Evolutionary conservation across 2,113 vertebrate genomes (phyloP).

Genomic region (Cynoglossus semilaevis): DNA sequence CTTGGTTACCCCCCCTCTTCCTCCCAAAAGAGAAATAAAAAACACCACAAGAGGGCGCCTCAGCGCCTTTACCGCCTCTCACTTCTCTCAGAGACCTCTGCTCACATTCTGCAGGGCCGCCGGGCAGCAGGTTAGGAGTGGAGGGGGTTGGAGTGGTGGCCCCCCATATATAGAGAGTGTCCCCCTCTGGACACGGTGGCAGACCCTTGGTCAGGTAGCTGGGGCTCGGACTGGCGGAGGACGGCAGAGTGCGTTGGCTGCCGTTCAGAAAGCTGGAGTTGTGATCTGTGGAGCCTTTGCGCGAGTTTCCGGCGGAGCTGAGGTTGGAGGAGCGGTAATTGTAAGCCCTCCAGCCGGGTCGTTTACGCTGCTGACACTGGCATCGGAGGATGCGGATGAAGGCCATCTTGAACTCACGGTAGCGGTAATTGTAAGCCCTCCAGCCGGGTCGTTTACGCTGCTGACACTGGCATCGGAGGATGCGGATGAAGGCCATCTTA

Average conservation of each 20-base stretch:
- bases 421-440: constrained; percentile 83
- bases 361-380: constrained; percentile 84
- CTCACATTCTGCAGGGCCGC: constrained; percentile 63
- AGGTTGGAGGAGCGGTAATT: constrained; percentile 86
- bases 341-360: constrained; percentile 82
- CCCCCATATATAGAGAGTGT: constrained; percentile 77
- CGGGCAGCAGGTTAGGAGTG: constrained; percentile 71
- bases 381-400: constrained; percentile 91
- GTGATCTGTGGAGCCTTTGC: constrained; percentile 83
- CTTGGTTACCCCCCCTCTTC: constrained; percentile 36
- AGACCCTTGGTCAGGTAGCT: constrained; percentile 78
- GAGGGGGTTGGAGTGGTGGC: constrained; percentile 41
- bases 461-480: constrained; percentile 88
- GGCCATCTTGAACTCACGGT: constrained; percentile 96
- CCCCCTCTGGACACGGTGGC: constrained; percentile 77
- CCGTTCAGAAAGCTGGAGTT: constrained; percentile 84
- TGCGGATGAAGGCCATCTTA: constrained; percentile 93
- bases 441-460: constrained; percentile 81
- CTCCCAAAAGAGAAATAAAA: constrained; percentile 64
- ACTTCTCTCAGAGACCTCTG: constrained; percentile 26
- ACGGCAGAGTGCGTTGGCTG: constrained; percentile 86
- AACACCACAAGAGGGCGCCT: constrained; percentile 24
- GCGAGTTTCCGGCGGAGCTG: constrained; percentile 79
- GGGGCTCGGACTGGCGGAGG: constrained; percentile 75
- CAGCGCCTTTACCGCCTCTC: constrained; percentile 19